A percentile compares a stretch with the other conserved stretches of the same genome.
These are phyloP conservation scores for Agonopterix alstromeriana DNA, from an alignment of 2,888 invertebrate species.

Conservation along the genomic window DNA sequence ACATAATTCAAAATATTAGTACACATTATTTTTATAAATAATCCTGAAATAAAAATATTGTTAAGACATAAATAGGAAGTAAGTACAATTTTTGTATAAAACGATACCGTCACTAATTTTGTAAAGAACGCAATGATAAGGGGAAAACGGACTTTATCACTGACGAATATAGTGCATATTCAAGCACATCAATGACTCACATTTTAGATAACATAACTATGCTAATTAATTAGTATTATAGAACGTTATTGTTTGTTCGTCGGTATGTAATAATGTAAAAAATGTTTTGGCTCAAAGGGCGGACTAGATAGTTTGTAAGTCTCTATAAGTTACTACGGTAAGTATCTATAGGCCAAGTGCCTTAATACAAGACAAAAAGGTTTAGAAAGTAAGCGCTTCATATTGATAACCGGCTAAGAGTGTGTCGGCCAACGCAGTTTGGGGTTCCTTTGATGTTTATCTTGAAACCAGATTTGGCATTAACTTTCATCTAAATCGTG, in stretches of 20 bases:
- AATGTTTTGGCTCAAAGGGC: constrained; percentile 24
- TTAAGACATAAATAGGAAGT: constrained; percentile 2
- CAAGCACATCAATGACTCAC: too few species aligned
- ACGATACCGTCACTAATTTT: too few species aligned
- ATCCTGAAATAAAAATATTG: constrained; percentile 3
- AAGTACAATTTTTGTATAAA: neutral
- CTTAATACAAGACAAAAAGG: neutral
- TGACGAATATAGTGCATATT: too few species aligned
- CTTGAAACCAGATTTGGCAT: too few species aligned
- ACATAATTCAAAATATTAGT: constrained; percentile 15
- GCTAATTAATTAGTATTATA: neutral
- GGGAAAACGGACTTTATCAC: too few species aligned
- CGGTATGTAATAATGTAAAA: constrained; percentile 9
- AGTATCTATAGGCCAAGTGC: too few species aligned
- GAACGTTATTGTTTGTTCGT: neutral
- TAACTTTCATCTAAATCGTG: too few species aligned
- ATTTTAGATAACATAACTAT: too few species aligned
- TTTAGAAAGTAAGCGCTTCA: neutral
- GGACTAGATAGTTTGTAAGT: constrained; percentile 7
- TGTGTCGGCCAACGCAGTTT: too few species aligned
- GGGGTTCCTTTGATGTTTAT: too few species aligned
- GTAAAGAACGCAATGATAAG: too few species aligned
- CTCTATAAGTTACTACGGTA: neutral
- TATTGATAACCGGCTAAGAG: too few species aligned
- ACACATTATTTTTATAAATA: constrained; percentile 10